Evolutionary conservation across 2,888 invertebrate species (phyloP).

Genomic region (Adelphocoris suturalis): DNA sequence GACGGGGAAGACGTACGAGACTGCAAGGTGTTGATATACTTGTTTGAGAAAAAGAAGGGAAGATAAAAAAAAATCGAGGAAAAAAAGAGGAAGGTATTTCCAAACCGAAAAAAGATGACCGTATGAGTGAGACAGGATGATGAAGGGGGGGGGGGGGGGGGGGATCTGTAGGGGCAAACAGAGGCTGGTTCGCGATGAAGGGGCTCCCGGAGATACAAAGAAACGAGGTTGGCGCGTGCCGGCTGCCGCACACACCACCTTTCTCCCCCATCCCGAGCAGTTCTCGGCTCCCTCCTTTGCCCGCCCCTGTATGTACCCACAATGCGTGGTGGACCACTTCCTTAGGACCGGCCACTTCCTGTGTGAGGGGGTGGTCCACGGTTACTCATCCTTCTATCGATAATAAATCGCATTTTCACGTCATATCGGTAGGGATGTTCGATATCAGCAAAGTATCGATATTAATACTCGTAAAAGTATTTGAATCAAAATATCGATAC

Average conservation of each 20-base stretch:
- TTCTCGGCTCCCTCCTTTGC: too few species aligned
- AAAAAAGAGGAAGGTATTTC: constrained; percentile 50
- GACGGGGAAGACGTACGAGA: neutral
- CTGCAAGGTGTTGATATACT: constrained; percentile 63
- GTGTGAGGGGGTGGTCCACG: too few species aligned
- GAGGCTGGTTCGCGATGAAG: neutral
- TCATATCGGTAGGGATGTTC: too few species aligned
- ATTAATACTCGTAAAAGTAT: too few species aligned
- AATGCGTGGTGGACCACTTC: too few species aligned
- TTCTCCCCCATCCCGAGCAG: neutral
- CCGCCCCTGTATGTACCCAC: too few species aligned
- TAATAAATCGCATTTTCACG: too few species aligned
- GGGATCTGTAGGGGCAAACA: constrained; percentile 30
- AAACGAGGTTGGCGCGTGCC: constrained; percentile 58
- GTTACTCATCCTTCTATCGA: too few species aligned
- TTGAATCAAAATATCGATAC: too few species aligned
- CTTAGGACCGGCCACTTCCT: too few species aligned
- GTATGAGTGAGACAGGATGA: neutral
- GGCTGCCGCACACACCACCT: constrained; percentile 25
- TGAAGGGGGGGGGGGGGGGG: neutral
- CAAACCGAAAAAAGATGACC: constrained; percentile 29
- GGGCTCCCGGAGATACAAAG: neutral
- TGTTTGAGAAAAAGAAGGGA: constrained; percentile 19
- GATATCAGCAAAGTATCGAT: too few species aligned
- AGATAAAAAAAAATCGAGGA: neutral